Evolutionary conservation across 2,888 invertebrate genomes (phyloP), one percentile per base, ranked within the genome.

Genomic region (Beris morrisii): DNA sequence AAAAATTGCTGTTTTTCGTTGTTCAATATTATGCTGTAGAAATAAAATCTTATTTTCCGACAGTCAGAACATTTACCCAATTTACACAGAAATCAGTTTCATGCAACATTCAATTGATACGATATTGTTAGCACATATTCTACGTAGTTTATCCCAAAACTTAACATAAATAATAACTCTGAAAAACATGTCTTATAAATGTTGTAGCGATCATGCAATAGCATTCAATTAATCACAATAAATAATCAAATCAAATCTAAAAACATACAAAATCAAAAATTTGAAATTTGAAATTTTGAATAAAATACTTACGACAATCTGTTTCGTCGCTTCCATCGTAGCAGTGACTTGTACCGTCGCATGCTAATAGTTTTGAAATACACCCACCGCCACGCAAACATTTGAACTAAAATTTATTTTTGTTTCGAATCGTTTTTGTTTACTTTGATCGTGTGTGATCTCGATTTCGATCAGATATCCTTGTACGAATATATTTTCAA

Each of bases 311-410:
- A 82, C 81, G 74, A 74, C 84, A 84, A 71, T 78, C 75, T 67
- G 78, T 76, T 74, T 84, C 84, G 75, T 84, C 82, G 74, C 84
- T 79, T 77, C 83, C 76, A 81, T 87, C 80, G 73, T 81, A 76
- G 77, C 84, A 81, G 77, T 86, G 80, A 77, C 79, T 74, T 72
- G 78, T 74, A 73, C 84, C 77, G 82, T 88, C 82, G 80, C 87
- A 86, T 69, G 79, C 77, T 72, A 80, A 78, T 11, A 74, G 73
- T 68, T 78, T 77, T 69, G 75, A 76, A 72, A 82, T 74, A 75
- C 82, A 82, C 72, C 78, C 78, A 71, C 80, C 79, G 75, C 79
- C 79, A 70, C 75, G 77, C 72, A 77, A 74, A 76, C 81, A 81
- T 77, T 79, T 79, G 71, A 79, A 81, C 80, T 81, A 75, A 31